Percentiles rank a stretch among this genome's conserved stretches.
Evolutionary conservation across 2,113 vertebrate species (phyloP).

Genomic region (Patagioenas fasciata): DNA sequence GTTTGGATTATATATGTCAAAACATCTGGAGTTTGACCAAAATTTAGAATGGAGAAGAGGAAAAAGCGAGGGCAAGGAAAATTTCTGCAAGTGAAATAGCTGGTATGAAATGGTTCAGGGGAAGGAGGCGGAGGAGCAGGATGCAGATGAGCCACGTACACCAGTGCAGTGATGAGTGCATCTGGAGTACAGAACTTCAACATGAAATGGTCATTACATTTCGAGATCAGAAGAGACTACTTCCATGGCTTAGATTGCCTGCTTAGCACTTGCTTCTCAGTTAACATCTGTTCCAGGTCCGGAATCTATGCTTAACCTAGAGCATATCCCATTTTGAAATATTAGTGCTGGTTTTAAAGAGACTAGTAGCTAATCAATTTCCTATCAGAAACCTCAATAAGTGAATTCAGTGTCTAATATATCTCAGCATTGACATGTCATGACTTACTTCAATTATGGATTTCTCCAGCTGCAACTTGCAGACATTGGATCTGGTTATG

Average conservation of each 20-base stretch:
- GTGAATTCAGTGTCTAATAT: background rate
- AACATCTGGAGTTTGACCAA: background rate
- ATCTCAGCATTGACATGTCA: background rate
- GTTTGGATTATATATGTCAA: background rate
- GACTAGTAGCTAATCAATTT: background rate
- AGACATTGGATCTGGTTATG: background rate
- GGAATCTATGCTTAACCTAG: background rate
- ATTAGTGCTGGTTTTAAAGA: background rate
- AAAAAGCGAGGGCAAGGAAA: background rate
- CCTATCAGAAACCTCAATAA: background rate
- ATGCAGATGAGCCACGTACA: background rate
- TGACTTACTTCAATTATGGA: background rate
- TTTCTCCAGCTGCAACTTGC: background rate
- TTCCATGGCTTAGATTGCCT: background rate
- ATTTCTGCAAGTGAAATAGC: background rate
- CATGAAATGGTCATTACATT: background rate
- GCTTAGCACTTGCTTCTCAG: background rate
- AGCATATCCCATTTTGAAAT: background rate
- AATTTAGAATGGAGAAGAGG: background rate
- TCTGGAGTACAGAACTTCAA: background rate
- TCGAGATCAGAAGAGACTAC: background rate
- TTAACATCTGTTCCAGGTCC: background rate
- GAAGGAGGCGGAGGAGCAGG: background rate
- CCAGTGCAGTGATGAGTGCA: accelerated
- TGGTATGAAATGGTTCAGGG: background rate